Evolutionary conservation across 2,888 invertebrate genomes (phyloP), one percentile per base, ranked within the genome.

Genomic region (Monopis laevigella): DNA sequence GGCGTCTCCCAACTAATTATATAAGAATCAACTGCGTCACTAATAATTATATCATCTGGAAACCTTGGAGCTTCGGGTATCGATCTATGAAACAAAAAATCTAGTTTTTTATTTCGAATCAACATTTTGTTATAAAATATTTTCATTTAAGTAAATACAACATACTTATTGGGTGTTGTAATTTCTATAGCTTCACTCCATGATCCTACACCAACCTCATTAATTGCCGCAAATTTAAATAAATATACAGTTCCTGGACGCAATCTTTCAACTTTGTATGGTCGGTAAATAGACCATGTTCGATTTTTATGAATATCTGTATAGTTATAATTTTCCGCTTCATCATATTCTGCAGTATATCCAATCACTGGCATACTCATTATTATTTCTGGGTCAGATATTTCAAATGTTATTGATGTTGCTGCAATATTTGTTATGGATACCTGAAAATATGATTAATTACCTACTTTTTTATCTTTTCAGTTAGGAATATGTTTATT

Each of bases 101-200:
- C 8, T 24, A 24, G 24, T 24, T n/a, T 28, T 28, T 28, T 11
- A 4, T 28, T 28, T 28, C 11, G 11, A 28, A 28, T n/a, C 28
- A n/a, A 4, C 11, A 8, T 28, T 21, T 21, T 21, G 5, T 21
- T 21, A 7, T 8, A 21, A 43, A 34, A 36, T 39, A 24, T 24
- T 24, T 24, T 24, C 24, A 24, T 10, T 10, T 24, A 24, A 5
- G 10, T 2, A 3, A 17, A 32, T 16, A 17, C 10, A 30, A 58
- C 70, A 66, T 58, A 78, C 78, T 65, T 73, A 39, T 68, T 65
- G 21, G 62, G 54, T 1, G 78, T 80, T 5, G 42, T 46, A 48
- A 77, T 72, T 11, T 46, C 40, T 4, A 58, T 29, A 12, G 41
- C 45, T 1, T 61, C 53, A 24, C 59, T 62, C 65, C 66, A 75